Evolutionary conservation across 2,888 invertebrate species (phyloP), one percentile per base, ranked within the genome.

Genomic region (Polyommatus iphigenia): DNA sequence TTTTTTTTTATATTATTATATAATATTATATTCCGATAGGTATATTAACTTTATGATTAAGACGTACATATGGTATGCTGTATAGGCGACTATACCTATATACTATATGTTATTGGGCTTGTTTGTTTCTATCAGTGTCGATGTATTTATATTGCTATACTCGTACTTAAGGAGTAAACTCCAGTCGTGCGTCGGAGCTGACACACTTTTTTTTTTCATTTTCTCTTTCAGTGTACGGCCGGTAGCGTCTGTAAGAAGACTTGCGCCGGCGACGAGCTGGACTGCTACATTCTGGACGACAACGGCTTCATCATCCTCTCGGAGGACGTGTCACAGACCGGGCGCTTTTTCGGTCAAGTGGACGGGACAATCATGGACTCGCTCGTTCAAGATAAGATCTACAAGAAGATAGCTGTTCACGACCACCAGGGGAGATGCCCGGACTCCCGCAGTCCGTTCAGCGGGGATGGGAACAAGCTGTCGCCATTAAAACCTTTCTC

Each of bases 361-460:
- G 98, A 99, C 88, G 98, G 98, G 29, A 98, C 98, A 18, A 98
- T 98, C 80, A 98, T 98, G 98, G 98, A 98, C 89, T 98, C 98
- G 0, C 91, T 98, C 77, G 98, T 98, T 0, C 98, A 98, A 87
- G 98, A 98, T 86, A 95, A 97, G 81, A 98, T 98, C 85, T 98
- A 98, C 90, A 97, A 97, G 85, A 97, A 97, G 87, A 96, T 98
- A 2, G 96, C 96, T 0, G 96, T 98, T 0, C 97, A 97, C 83
- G 98, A 98, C 87, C 98, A 98, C 86, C 98, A 98, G 89, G 98
- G 98, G 0, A 95, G 97, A 67, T 98, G 98, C 85, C 96, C 96
- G 0, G 95, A 95, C 84, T 96, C 96, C 67, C 95, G 95, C 77
- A 96, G 95, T 83, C 96, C 96, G 72, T 96, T 95, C 82, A 96